A percentile compares a stretch with the other conserved stretches of the same genome.
These are phyloP conservation scores for Cuniculus paca DNA, from an alignment of 2,797 vertebrate species.

Conservation along the genomic window DNA sequence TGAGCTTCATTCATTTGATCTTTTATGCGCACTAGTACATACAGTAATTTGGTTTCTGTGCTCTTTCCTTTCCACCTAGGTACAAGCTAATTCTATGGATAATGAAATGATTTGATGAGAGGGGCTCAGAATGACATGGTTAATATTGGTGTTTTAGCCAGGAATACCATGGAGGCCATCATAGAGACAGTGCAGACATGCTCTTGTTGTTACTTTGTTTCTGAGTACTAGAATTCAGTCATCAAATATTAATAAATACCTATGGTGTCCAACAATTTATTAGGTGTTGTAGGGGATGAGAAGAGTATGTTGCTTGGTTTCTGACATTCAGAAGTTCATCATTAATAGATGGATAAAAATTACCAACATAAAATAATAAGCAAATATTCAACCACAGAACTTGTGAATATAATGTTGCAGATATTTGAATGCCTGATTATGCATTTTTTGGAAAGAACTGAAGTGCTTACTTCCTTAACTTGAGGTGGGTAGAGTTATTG, in stretches of 20 bases:
- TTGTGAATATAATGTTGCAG: not conserved
- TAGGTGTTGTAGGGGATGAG: not conserved
- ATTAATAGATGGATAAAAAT: constrained; percentile 10
- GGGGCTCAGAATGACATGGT: not conserved
- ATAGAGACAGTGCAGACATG: rapidly evolving
- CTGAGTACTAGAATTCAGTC: not conserved
- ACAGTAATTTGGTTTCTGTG: constrained; percentile 4
- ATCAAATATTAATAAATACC: constrained; percentile 2
- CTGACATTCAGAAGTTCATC: not conserved
- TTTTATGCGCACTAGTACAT: not conserved
- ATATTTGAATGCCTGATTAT: not conserved
- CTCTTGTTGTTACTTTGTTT: constrained; percentile 8
- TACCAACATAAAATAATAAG: not conserved
- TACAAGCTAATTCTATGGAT: not conserved
- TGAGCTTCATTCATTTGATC: constrained; percentile 1
- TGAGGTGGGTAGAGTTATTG: not conserved
- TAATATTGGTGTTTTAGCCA: not conserved
- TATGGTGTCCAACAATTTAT: not conserved
- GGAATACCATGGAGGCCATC: not conserved
- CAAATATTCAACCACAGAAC: not conserved
- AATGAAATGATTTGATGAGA: not conserved
- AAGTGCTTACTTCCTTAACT: not conserved
- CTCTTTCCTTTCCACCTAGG: not conserved
- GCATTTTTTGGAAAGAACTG: not conserved
- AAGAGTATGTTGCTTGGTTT: constrained; percentile 4